Evolutionary conservation across 2,113 vertebrate species (phyloP).

Genomic region (Melanerpes aurifrons): DNA sequence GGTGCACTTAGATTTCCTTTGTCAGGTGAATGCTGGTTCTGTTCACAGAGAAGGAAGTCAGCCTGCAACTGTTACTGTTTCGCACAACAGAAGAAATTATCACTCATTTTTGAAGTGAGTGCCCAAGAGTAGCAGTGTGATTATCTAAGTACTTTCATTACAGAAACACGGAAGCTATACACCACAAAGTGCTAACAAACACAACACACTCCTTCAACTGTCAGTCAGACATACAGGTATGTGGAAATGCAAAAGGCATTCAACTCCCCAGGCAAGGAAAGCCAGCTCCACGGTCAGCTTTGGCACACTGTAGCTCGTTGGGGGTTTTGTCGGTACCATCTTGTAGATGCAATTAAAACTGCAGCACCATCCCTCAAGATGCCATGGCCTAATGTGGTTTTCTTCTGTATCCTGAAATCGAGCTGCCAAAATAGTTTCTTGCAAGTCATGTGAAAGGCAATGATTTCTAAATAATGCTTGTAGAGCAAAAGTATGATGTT

Average conservation of each 20-base stretch:
- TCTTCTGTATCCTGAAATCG: background rate
- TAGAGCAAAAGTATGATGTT: background rate
- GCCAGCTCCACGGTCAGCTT: background rate
- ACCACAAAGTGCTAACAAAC: background rate
- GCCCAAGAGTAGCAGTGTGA: background rate
- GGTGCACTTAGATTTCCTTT: background rate
- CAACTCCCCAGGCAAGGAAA: background rate
- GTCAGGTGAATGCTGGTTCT: background rate
- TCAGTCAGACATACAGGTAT: background rate
- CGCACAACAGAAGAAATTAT: background rate
- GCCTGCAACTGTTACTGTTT: background rate
- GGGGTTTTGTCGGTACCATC: background rate
- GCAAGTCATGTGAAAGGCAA: background rate
- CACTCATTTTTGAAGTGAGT: background rate
- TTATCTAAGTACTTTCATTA: background rate
- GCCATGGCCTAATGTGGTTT: background rate
- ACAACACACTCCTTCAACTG: background rate
- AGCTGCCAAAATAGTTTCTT: background rate
- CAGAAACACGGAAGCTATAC: background rate
- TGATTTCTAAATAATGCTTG: background rate
- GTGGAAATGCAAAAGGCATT: background rate
- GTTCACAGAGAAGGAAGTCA: background rate
- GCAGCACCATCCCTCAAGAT: background rate
- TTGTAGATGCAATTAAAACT: background rate
- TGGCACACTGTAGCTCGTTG: background rate